Evolutionary conservation across 1,140 invertebrate genomes (phyloP).

Genomic region (Battus philenor): DNA sequence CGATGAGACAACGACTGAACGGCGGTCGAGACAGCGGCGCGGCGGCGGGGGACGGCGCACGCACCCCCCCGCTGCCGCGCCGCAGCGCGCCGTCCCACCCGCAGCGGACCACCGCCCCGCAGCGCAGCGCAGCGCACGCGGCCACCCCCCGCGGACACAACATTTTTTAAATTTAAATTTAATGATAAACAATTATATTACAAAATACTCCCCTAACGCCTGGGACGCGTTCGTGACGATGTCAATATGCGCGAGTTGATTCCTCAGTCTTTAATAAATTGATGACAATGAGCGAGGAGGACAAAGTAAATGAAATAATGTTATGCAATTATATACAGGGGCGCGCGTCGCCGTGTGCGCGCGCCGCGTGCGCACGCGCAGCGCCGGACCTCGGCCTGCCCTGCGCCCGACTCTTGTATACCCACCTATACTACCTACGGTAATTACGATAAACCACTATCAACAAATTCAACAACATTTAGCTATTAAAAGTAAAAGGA

Average conservation of each 20-base stretch:
- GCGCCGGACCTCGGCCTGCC: constrained; percentile 48
- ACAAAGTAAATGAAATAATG: constrained; percentile 68
- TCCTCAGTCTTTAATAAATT: constrained; percentile 75
- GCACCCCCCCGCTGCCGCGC: constrained; percentile 1
- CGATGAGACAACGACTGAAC: constrained; percentile 59
- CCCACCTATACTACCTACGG: constrained; percentile 57
- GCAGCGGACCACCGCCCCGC: no score
- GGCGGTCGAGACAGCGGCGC: constrained; percentile 25
- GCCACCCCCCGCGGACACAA: background rate
- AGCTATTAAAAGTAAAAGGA: constrained; percentile 70
- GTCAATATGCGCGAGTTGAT: constrained; percentile 71
- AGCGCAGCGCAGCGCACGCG: constrained; percentile 13
- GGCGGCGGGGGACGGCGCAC: constrained; percentile 11
- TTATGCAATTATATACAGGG: constrained; percentile 69
- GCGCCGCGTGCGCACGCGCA: constrained; percentile 35
- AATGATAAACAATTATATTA: constrained; percentile 52
- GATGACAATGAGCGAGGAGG: constrained; percentile 74
- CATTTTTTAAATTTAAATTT: constrained; percentile 27
- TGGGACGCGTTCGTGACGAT: constrained; percentile 67
- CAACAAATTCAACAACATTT: constrained; percentile 73
- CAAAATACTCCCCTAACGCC: constrained; percentile 41
- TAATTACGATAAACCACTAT: constrained; percentile 68
- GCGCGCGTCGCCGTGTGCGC: constrained; percentile 32
- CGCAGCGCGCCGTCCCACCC: background rate
- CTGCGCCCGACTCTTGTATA: constrained; percentile 49